Evolutionary conservation across 2,797 vertebrate species (phyloP).

Genomic region (Eospalax fontanierii): DNA sequence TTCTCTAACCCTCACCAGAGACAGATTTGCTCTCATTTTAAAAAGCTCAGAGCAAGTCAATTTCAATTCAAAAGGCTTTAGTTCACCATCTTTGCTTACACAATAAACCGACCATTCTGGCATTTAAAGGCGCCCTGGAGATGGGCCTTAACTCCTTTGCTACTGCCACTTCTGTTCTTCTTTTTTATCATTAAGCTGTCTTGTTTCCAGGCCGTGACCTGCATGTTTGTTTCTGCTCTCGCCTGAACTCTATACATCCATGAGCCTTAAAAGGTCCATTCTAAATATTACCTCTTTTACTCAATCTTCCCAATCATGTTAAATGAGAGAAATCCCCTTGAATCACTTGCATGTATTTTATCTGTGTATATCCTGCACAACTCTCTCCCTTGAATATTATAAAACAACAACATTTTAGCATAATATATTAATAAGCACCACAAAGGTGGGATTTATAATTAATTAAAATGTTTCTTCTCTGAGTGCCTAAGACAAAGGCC

Average conservation of each 20-base stretch:
- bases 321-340: not conserved
- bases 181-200: not conserved
- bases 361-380: not conserved
- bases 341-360: not conserved
- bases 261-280: not conserved
- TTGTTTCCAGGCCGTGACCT: not conserved
- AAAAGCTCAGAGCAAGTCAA: conserved; percentile 15
- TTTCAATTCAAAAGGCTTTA: not conserved
- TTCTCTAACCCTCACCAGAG: not conserved
- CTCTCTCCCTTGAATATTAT: conserved; percentile 20
- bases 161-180: not conserved
- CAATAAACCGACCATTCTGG: not conserved
- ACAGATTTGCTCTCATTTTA: conserved; percentile 14
- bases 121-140: not conserved
- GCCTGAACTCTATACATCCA: not conserved
- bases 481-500: not conserved
- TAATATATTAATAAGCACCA: conserved; percentile 19
- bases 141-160: not conserved
- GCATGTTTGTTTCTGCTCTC: not conserved
- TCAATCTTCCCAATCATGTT: not conserved
- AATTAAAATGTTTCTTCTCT: conserved; percentile 52
- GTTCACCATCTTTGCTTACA: not conserved
- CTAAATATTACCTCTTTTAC: not conserved
- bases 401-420: not conserved
- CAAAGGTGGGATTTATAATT: conserved; percentile 27